Base-by-base conservation (phyloP, 35 echinoderm and acorn worm genomes). In the Holothuria glaberrima region DNA sequence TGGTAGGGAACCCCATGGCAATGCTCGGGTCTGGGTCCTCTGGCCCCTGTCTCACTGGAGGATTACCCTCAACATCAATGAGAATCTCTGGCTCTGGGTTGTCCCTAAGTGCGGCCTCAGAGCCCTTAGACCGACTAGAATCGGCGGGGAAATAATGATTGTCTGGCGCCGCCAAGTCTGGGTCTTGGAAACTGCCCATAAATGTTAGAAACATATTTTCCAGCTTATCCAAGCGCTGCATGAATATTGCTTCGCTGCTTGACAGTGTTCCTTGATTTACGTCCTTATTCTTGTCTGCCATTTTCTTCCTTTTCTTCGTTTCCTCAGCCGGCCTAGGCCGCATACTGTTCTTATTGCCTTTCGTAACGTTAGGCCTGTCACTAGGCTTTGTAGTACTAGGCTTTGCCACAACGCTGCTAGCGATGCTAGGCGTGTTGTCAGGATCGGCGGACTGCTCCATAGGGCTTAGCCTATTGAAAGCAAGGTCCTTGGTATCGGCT, bases 361-460 rank as follows among this genome's bases (percentile, higher is more conserved):
- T 65, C 61, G 27, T 65, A 65, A 3, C 61, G 4, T 65, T 65
- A n/a, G 61, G 61, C 61, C 17, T 65, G 17, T 6, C 61, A 65
- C 61, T 4, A 65, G 61, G 61, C 61, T 17, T 65, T 17, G 61
- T n/a, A 3, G 27, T 16, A 65, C 61, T 65, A 28, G 61, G 61
- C 61, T 65, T 21, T 6, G 27, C 61, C 4, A 65, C 16, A 65
- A 21, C n/a, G n/a, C n/a, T n/a, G n/a, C n/a, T 28, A 65, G 61
- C 61, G 27, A 28, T 17, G 61, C 61, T 28, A 17, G 61, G 61
- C 27, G 61, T 65, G 5, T 65, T 28, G 61, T 65, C 17, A 17
- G 61, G 61, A 65, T 65, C 4, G 61, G 61, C 61, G 17, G 61
- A 65, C 61, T 65, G 61, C 61, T 65, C 61, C 61, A 65, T 65